Evolutionary conservation across 1,140 invertebrate genomes (phyloP), one percentile per base, ranked within the genome.

Genomic region (Cheumatopsyche charites): DNA sequence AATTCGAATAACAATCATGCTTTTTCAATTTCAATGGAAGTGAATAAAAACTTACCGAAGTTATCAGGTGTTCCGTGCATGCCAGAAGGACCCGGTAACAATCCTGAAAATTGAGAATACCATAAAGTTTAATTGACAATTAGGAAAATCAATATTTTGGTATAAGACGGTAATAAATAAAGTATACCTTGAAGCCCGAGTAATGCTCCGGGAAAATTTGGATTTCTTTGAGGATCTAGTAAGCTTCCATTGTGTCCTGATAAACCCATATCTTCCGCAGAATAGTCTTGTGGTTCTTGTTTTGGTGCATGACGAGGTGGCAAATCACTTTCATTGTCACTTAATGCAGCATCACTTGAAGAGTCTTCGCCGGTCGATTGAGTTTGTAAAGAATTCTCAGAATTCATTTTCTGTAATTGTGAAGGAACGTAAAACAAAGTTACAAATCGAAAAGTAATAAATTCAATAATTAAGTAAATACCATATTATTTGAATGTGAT

Each of bases 71-170:
- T 74, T 80, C 85, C 87, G 72, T 90, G 90, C 77, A 94, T 90
- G 75, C 92, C 91, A 25, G 92, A 94, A 12, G 92, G 93, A 79
- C 93, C 92, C 67, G 93, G 92, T 80, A 94, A 85, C 67, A 92
- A 83, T 76, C 90, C 90, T 79, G 86, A 80, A 78, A 4, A 55
- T 15, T 55, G 15, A 55, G 21, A 21, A 23, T 55, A 15, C 19
- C 15, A 49, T 49, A 15, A n/a, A n/a, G n/a, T n/a, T n/a, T n/a
- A n/a, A n/a, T n/a, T n/a, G n/a, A 6, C 15, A 49, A 11, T 49
- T 49, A 49, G 7, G 45, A 4, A 49, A 49, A n/a, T n/a, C n/a
- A n/a, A n/a, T n/a, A n/a, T n/a, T n/a, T n/a, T n/a, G n/a, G n/a
- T n/a, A n/a, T n/a, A n/a, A n/a, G n/a, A n/a, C n/a, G n/a, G n/a